phyloP scores from a whole-genome alignment of 1,140 invertebrate species.

The Callitettix versicolor region DNA sequence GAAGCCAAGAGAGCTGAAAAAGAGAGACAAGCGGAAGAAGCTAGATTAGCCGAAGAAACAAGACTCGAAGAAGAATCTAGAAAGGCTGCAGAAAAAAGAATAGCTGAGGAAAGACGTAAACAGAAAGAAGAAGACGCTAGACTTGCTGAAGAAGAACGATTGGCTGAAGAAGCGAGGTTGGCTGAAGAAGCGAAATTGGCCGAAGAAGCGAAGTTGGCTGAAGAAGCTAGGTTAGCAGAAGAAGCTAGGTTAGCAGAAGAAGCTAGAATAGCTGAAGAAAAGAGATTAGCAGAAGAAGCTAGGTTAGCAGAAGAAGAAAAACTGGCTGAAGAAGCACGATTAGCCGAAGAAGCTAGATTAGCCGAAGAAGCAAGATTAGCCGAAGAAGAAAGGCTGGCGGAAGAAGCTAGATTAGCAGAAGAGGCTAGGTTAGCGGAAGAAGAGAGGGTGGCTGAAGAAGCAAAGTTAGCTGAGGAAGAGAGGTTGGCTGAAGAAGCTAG shows the following conservation, averaged over 20 bases:
- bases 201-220: conserved; percentile 2
- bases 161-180: conserved; percentile 4
- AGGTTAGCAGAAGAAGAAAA: conserved; percentile 10
- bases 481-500: conserved; percentile 5
- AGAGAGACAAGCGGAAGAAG: conserved; percentile 1
- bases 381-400: background rate
- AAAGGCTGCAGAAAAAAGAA: background rate
- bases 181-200: conserved; percentile 1
- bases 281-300: conserved; percentile 1
- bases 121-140: conserved; percentile 23
- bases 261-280: conserved; percentile 6
- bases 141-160: conserved; percentile 13
- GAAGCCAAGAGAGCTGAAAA: conserved; percentile 3
- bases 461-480: conserved; percentile 12
- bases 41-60: conserved; percentile 6
- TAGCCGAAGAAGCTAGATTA: background rate
- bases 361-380: conserved; percentile 7
- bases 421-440: conserved; percentile 6
- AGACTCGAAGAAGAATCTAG: background rate
- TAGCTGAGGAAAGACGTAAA: conserved; percentile 20
- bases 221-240: background rate
- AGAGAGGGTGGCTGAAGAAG: conserved; percentile 11
- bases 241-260: conserved; percentile 5
- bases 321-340: conserved; percentile 5
- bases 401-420: conserved; percentile 4